phyloP scores from a whole-genome alignment of 2,888 invertebrate species.

The Phlogophora meticulosa region DNA sequence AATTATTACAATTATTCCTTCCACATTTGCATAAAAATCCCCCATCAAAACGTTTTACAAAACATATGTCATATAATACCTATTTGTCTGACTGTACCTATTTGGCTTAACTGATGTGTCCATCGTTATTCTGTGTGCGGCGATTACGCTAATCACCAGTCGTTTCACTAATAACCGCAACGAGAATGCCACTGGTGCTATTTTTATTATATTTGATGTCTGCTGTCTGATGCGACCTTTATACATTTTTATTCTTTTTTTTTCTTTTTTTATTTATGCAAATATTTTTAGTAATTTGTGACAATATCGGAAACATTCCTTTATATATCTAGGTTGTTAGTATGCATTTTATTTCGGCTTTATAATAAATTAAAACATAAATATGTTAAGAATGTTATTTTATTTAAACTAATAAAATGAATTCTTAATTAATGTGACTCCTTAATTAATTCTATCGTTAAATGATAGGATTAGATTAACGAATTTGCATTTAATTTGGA shows the following conservation, averaged over 20 bases:
- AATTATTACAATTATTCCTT: too few relatives aligned
- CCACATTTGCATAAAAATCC: too few relatives aligned
- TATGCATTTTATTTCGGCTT: neutral
- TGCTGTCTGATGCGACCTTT: constrained; percentile 1
- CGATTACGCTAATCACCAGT: constrained; percentile 58
- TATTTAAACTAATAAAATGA: neutral
- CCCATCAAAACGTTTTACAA: neutral
- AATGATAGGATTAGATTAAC: neutral
- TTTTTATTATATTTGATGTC: constrained; percentile 49
- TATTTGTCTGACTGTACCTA: constrained; percentile 16
- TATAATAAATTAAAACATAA: neutral
- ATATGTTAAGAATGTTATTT: neutral
- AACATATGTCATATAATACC: constrained; percentile 13
- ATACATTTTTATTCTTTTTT: constrained; percentile 8
- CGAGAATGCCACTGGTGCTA: constrained; percentile 37
- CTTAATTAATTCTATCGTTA: neutral
- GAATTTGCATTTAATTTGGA: constrained; percentile 8
- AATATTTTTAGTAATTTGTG: neutral
- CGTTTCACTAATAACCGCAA: constrained; percentile 59
- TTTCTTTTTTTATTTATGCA: neutral
- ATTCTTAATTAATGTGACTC: neutral
- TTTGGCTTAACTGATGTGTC: constrained; percentile 44
- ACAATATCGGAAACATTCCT: neutral
- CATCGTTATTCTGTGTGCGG: constrained; percentile 51
- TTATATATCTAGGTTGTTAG: neutral